Conservation (phyloP, 2,888 invertebrate species). For the Mylabris sibirica region DNA sequence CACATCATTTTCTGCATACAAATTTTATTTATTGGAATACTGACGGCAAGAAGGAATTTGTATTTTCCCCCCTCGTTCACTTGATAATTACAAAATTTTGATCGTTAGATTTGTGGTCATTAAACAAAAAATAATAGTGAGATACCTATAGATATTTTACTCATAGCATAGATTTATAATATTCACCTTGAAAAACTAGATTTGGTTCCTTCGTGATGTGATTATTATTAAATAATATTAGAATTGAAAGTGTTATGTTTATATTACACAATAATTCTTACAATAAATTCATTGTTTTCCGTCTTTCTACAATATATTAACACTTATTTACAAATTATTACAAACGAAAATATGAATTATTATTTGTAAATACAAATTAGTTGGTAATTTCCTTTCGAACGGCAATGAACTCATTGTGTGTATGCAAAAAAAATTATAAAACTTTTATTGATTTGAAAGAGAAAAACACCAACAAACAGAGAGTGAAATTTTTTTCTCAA, state of each 20-base stretch:
- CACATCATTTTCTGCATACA: neutral
- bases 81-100: neutral
- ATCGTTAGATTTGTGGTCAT: neutral
- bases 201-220: neutral
- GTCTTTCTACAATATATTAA: neutral
- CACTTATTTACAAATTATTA: conserved; percentile 1
- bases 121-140: too few species aligned
- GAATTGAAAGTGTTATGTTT: neutral
- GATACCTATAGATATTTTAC: too few species aligned
- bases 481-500: neutral
- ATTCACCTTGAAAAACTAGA: neutral
- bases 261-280: neutral
- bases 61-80: neutral
- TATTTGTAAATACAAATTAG: neutral
- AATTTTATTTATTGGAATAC: neutral
- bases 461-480: neutral
- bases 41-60: neutral
- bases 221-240: neutral
- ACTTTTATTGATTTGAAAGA: neutral
- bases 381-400: neutral
- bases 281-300: neutral
- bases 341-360: neutral
- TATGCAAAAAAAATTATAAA: neutral
- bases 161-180: neutral
- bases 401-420: conserved; percentile 5